Conservation (phyloP, 2,888 invertebrate genomes). For the Petrolisthes manimaculis region DNA sequence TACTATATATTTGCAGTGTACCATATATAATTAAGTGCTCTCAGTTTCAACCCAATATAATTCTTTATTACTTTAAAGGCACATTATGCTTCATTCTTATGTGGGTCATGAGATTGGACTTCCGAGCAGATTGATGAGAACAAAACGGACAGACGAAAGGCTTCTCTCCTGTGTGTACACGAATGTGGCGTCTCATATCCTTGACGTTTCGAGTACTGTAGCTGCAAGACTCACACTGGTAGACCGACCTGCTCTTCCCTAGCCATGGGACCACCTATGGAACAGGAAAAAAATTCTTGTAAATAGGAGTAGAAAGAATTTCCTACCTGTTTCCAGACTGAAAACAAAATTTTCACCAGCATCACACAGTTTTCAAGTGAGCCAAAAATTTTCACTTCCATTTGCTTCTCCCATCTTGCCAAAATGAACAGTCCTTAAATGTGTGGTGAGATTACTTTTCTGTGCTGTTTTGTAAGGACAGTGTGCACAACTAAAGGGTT, state of each 20-base stretch:
- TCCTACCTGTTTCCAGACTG: too few species aligned
- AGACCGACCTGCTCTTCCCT: conserved; percentile 46
- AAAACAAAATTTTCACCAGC: too few species aligned
- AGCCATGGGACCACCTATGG: conserved; percentile 51
- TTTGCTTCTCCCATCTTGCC: conserved; percentile 22
- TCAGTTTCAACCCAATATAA: neutral
- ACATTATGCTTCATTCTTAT: conserved; percentile 49
- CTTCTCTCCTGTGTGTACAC: conserved; percentile 56
- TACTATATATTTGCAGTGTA: too few species aligned
- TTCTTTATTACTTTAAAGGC: conserved; percentile 31
- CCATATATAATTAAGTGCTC: too few species aligned
- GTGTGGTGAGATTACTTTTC: conserved; percentile 60
- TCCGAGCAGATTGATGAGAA: conserved; percentile 49
- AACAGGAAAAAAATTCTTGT: conserved; percentile 49
- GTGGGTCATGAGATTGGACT: conserved; percentile 48
- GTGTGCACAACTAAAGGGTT: conserved; percentile 57
- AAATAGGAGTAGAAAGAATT: conserved; percentile 7
- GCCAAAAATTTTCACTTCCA: neutral
- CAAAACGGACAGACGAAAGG: conserved; percentile 56
- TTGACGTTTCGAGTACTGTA: conserved; percentile 57
- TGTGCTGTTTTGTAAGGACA: conserved; percentile 63
- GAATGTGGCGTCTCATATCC: conserved; percentile 58
- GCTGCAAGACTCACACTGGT: conserved; percentile 54
- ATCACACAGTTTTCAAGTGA: neutral
- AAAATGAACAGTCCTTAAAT: conserved; percentile 48